Percentiles rank a stretch among this genome's conserved stretches.
phyloP scores from a whole-genome alignment of 2,888 invertebrate genomes.

The Tuberolachnus salignus region DNA sequence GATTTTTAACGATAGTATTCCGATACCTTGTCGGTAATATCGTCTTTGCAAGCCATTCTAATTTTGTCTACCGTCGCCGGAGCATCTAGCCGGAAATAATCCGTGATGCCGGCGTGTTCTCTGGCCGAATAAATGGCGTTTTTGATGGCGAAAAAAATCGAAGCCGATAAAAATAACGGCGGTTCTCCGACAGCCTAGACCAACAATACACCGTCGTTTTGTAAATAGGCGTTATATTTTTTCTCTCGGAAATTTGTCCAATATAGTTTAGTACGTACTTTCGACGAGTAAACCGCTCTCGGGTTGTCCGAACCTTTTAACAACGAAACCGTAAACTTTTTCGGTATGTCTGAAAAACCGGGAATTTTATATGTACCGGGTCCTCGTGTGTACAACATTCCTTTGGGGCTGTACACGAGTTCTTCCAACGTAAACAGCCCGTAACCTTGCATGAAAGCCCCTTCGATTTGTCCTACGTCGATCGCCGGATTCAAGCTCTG shows the following conservation, averaged over 20 bases:
- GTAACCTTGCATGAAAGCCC: conserved; percentile 74
- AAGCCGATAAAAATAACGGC: conserved; percentile 86
- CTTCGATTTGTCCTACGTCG: conserved; percentile 96
- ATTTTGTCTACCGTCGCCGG: conserved; percentile 90
- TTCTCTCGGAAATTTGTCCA: background rate
- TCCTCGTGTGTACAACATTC: conserved; percentile 81
- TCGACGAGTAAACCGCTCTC: conserved; percentile 91
- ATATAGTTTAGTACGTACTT: too few species aligned
- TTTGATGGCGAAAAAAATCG: conserved; percentile 87
- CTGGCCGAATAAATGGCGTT: conserved; percentile 84
- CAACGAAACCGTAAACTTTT: conserved; percentile 89
- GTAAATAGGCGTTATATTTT: background rate
- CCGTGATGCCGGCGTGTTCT: conserved; percentile 69
- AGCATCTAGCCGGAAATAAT: conserved; percentile 73
- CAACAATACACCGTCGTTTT: conserved; percentile 25
- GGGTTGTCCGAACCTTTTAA: conserved; percentile 90
- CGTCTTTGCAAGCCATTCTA: conserved; percentile 86
- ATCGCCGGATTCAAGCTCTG: conserved; percentile 95
- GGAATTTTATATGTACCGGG: conserved; percentile 80
- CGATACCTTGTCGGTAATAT: conserved; percentile 76
- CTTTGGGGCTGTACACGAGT: conserved; percentile 82
- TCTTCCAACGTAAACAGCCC: conserved; percentile 83
- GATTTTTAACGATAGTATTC: too few species aligned
- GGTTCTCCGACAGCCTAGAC: conserved; percentile 93
- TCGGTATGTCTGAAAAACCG: conserved; percentile 88